Conservation (phyloP, 30 jellyfish, hydroid and myxozoan species). For the Hydractinia symbiolongicarpus region DNA sequence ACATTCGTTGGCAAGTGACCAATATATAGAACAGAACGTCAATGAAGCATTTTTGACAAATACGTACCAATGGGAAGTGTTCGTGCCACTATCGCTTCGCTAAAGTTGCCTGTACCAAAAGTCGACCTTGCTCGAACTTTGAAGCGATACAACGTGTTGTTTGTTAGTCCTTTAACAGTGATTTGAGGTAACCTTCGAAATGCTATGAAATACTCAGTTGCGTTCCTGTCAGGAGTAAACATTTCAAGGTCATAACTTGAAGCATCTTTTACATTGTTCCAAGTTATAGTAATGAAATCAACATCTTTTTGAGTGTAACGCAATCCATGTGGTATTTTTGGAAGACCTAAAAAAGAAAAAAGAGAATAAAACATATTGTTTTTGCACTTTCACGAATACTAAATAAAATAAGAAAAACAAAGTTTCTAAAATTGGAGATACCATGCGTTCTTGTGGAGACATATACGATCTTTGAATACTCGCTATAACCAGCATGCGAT, state of each 20-base stretch:
- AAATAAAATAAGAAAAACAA: no score
- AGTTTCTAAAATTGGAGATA: background rate
- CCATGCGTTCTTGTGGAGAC: background rate
- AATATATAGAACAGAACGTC: no score
- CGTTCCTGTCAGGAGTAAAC: background rate
- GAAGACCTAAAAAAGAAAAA: background rate
- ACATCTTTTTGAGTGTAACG: background rate
- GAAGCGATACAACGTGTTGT: slow-evolving; percentile 1
- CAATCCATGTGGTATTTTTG: background rate
- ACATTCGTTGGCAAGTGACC: no score
- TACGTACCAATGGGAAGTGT: slow-evolving; percentile 8
- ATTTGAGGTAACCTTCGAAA: slow-evolving; percentile 1
- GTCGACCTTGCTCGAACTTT: slow-evolving; percentile 12
- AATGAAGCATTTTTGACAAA: background rate
- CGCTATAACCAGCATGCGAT: background rate
- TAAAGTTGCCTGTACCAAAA: slow-evolving; percentile 3
- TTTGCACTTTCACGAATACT: no score
- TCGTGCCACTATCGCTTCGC: background rate
- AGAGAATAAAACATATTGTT: background rate
- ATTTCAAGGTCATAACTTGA: background rate
- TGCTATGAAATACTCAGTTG: background rate
- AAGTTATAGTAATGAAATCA: background rate
- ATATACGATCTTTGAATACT: background rate
- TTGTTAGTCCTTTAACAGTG: background rate
- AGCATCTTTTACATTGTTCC: slow-evolving; percentile 4